Conservation (phyloP, 2,113 vertebrate species). For the Hylia prasina region DNA sequence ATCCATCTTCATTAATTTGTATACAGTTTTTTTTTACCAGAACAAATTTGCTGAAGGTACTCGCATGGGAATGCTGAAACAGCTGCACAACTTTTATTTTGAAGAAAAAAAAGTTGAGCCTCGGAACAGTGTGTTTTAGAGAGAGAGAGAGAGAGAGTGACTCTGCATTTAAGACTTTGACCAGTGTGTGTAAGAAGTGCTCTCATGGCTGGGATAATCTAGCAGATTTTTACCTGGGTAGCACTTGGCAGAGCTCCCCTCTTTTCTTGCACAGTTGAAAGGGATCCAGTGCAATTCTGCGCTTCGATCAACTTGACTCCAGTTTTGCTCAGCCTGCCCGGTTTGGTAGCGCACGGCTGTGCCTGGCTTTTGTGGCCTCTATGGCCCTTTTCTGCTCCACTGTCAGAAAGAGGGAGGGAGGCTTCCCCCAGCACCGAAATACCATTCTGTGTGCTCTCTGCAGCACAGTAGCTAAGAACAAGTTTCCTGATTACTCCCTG, state of each 20-base stretch:
- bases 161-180: slow-evolving; percentile 71
- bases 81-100: slow-evolving; percentile 83
- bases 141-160: slow-evolving; percentile 59
- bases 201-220: slow-evolving; percentile 71
- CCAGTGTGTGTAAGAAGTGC: slow-evolving; percentile 69
- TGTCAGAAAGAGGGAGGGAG: slow-evolving; percentile 78
- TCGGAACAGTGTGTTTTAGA: slow-evolving; percentile 66
- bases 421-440: slow-evolving; percentile 76
- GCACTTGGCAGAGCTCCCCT: slow-evolving; percentile 62
- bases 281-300: slow-evolving; percentile 48
- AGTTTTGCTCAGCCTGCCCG: slow-evolving; percentile 64
- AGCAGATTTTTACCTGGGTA: slow-evolving; percentile 68
- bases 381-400: slow-evolving; percentile 80
- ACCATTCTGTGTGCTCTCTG: slow-evolving; percentile 63
- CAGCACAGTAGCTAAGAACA: slow-evolving; percentile 75
- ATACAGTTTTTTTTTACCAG: slow-evolving; percentile 69
- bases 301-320: slow-evolving; percentile 57
- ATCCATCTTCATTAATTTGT: slow-evolving; percentile 76
- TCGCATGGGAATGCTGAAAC: slow-evolving; percentile 72
- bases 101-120: slow-evolving; percentile 75
- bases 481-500: slow-evolving; percentile 58
- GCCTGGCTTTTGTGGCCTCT: slow-evolving; percentile 80
- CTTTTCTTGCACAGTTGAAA: slow-evolving; percentile 60
- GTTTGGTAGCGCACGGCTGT: slow-evolving; percentile 68
- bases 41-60: slow-evolving; percentile 72